These are phyloP conservation scores for Crypturellus undulatus DNA, from an alignment of 2,113 vertebrate species.

Conservation along the genomic window DNA sequence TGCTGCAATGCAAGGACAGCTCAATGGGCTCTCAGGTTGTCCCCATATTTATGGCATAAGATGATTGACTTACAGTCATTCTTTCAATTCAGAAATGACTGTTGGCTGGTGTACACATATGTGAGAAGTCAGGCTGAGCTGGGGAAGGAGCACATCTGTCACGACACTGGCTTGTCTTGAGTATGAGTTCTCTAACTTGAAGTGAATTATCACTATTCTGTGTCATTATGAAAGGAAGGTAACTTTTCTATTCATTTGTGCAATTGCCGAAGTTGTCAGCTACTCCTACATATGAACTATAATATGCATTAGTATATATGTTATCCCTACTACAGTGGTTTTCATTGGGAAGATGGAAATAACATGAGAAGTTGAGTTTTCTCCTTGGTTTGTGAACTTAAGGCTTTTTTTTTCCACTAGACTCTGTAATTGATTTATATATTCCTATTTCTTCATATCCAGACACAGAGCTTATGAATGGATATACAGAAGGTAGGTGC, in stretches of 20 bases:
- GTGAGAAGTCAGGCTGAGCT: too few species aligned
- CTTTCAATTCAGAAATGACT: too few species aligned
- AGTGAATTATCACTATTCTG: not conserved
- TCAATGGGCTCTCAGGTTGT: too few species aligned
- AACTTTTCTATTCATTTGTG: not conserved
- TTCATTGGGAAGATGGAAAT: slow-evolving; percentile 43
- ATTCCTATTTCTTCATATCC: slow-evolving; percentile 51
- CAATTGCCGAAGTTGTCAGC: not conserved
- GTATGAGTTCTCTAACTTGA: not conserved
- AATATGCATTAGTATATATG: not conserved
- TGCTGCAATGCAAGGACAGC: too few species aligned
- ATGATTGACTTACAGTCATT: too few species aligned
- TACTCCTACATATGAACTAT: not conserved
- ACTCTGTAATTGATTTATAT: slow-evolving; percentile 36
- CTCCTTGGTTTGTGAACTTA: slow-evolving; percentile 15
- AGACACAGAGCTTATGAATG: slow-evolving; percentile 56
- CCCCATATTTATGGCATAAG: too few species aligned
- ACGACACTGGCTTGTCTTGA: not conserved
- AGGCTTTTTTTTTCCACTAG: not conserved
- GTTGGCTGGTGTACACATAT: too few species aligned
- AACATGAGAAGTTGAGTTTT: slow-evolving; percentile 3
- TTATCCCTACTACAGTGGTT: not conserved
- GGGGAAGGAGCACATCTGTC: too few species aligned
- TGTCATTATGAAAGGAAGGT: not conserved
- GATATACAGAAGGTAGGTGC: slow-evolving; percentile 38